Evolutionary conservation across 2,888 invertebrate species (phyloP).

Genomic region (Muschampia plurimacula): DNA sequence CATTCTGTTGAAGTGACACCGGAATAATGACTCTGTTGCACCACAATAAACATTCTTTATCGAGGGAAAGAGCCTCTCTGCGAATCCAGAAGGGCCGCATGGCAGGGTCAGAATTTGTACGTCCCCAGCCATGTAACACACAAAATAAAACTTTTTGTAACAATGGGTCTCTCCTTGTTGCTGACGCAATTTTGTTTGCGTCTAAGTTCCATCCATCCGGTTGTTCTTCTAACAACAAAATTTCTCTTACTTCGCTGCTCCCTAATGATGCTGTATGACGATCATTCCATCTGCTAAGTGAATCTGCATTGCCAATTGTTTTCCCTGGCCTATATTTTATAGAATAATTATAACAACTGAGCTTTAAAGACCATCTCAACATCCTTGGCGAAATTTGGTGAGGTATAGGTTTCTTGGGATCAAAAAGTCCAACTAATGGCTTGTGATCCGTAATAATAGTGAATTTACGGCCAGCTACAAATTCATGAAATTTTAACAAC

Average conservation of each 20-base stretch:
- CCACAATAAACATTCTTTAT: slow-evolving; percentile 34
- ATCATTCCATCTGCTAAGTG: slow-evolving; percentile 18
- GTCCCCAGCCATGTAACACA: slow-evolving; percentile 40
- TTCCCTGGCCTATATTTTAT: slow-evolving; percentile 20
- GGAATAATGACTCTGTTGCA: slow-evolving; percentile 32
- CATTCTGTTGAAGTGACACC: slow-evolving; percentile 19
- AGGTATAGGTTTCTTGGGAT: slow-evolving; percentile 20
- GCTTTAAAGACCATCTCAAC: slow-evolving; percentile 25
- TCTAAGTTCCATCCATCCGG: slow-evolving; percentile 27
- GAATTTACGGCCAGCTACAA: slow-evolving; percentile 15
- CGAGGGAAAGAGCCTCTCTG: slow-evolving; percentile 36
- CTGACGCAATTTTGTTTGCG: slow-evolving; percentile 23
- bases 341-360: slow-evolving; percentile 19
- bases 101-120: slow-evolving; percentile 22
- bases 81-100: slow-evolving; percentile 38
- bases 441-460: slow-evolving; percentile 19
- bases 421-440: slow-evolving; percentile 4
- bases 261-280: neutral
- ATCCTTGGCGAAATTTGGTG: slow-evolving; percentile 28
- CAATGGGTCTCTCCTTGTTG: slow-evolving; percentile 17
- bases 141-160: slow-evolving; percentile 26
- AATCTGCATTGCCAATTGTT: slow-evolving; percentile 16
- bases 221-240: slow-evolving; percentile 18
- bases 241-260: neutral
- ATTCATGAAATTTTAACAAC: slow-evolving; percentile 11